Conservation (phyloP, 2,113 vertebrate genomes). For the Bagarius yarrelli region DNA sequence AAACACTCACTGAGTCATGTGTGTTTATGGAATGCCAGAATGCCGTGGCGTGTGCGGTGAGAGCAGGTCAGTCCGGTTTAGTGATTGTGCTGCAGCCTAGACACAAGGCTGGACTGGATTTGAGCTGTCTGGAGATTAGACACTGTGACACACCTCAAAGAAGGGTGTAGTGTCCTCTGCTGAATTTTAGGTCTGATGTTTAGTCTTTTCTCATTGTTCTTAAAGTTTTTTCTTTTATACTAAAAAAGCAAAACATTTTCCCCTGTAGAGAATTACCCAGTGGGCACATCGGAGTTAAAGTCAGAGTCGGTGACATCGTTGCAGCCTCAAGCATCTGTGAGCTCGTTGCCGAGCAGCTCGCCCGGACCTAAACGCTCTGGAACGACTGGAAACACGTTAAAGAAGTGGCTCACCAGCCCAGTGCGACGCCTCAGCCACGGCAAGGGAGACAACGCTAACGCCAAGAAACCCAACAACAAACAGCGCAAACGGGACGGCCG, state of each 20-base stretch:
- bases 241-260: conserved; percentile 16
- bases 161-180: conserved; percentile 8
- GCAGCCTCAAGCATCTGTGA: conserved; percentile 80
- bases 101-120: conserved; percentile 21
- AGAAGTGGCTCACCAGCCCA: conserved; percentile 95
- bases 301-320: conserved; percentile 81
- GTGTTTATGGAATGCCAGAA: conserved; percentile 6
- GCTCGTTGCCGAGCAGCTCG: conserved; percentile 76
- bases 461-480: conserved; percentile 84
- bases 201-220: neutral
- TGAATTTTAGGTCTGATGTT: neutral
- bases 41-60: neutral
- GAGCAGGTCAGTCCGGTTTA: conserved; percentile 38
- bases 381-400: conserved; percentile 86
- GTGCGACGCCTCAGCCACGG: conserved; percentile 93
- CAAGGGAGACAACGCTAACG: conserved; percentile 81
- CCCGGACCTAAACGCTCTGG: conserved; percentile 89
- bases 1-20: neutral
- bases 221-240: neutral
- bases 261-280: conserved; percentile 74
- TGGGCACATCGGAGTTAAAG: conserved; percentile 77
- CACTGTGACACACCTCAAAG: neutral
- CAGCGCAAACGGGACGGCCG: conserved; percentile 84
- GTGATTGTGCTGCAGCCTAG: neutral
- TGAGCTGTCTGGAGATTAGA: neutral